Evolutionary conservation across 2,888 invertebrate genomes (phyloP).

Genomic region (Eretmocerus hayati): DNA sequence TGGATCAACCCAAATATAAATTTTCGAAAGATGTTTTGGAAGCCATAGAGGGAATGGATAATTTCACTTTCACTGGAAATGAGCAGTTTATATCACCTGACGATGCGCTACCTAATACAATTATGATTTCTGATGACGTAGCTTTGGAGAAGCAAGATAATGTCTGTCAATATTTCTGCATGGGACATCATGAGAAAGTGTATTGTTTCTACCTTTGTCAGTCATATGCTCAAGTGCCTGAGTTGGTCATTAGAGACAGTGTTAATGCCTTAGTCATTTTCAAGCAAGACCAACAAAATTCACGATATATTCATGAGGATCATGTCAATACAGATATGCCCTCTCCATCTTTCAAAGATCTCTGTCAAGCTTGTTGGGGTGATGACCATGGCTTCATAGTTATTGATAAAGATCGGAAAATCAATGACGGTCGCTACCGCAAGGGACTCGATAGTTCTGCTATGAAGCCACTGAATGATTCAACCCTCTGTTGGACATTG

Average conservation of each 20-base stretch:
- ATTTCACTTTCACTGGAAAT: constrained; percentile 14
- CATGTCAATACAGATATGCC: constrained; percentile 27
- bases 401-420: constrained; percentile 25
- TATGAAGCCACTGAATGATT: background rate
- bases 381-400: constrained; percentile 25
- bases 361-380: constrained; percentile 25
- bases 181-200: constrained; percentile 27
- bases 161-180: constrained; percentile 24
- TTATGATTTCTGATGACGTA: constrained; percentile 43
- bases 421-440: constrained; percentile 24
- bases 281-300: constrained; percentile 25
- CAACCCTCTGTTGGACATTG: background rate
- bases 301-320: constrained; percentile 26
- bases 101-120: constrained; percentile 6
- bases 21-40: constrained; percentile 27
- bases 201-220: constrained; percentile 35
- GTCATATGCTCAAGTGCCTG: constrained; percentile 21
- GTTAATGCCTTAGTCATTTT: constrained; percentile 32
- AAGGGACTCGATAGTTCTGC: constrained; percentile 14
- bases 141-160: constrained; percentile 30
- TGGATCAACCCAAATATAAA: constrained; percentile 34
- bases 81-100: constrained; percentile 10
- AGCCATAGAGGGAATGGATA: constrained; percentile 18
- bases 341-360: constrained; percentile 23
- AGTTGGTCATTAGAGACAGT: constrained; percentile 23